Base-by-base conservation (phyloP, 2,888 invertebrate species). In the Drosophila gaucha region DNA sequence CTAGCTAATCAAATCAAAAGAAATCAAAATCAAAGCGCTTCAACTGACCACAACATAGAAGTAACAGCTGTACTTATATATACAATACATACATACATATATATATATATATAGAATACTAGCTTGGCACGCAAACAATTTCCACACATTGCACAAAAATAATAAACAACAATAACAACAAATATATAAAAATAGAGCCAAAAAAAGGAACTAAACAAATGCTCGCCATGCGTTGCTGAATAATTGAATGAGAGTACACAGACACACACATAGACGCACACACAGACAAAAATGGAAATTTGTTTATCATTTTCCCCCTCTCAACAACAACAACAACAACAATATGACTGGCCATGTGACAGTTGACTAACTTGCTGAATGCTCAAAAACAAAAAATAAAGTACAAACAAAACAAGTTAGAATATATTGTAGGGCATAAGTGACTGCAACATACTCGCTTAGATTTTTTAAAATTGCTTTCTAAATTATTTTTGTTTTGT, bases 91-190 rank as follows among this genome's bases (percentile, higher is more conserved):
- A 33, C 24, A 14, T 0, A 4, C 1, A n/a, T 38, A 10, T n/a
- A 6, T 20, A 10, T 20, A 20, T 28, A 10, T 9, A 41, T 51
- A 38, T n/a, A 59, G 56, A 72, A 69, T 60, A 60, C 57, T 47
- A 47, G 73, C 60, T 64, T 57, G 67, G 78, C 88, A 84, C 70
- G 84, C 83, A 72, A 84, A 78, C 82, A 75, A 80, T 84, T 86
- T 84, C 87, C 88, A 86, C 78, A 84, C 85, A 67, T 73, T 88
- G 88, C 87, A 73, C 87, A 84, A 72, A 86, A 77, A 83, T 84
- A 83, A 83, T 84, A 86, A 88, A 67, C 65, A 67, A 30, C 49
- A 54, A 22, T 46, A 56, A 62, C 56, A 76, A 63, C 22, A 57
- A 59, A 62, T 41, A 38, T 39, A 58, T 12, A 26, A 36, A 66